phyloP scores from a whole-genome alignment of 2,113 vertebrate genomes.

The Scopus umbretta region DNA sequence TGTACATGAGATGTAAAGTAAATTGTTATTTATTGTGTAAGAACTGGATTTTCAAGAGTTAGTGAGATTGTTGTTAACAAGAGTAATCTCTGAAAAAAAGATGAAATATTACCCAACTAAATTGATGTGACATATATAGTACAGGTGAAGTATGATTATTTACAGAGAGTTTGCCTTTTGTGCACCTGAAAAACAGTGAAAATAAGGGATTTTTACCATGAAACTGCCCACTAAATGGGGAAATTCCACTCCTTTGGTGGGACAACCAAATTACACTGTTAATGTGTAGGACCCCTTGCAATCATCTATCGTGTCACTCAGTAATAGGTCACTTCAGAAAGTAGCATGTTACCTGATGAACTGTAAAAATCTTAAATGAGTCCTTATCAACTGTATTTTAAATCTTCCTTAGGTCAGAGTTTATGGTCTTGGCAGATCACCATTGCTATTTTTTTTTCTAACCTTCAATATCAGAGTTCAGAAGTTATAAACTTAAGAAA shows the following conservation, averaged over 20 bases:
- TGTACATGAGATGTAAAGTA: not conserved
- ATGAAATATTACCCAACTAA: not conserved
- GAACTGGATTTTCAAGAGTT: not conserved
- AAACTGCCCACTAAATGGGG: not conserved
- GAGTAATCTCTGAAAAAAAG: not conserved
- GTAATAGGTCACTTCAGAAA: not conserved
- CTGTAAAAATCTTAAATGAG: not conserved
- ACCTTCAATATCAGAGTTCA: not conserved
- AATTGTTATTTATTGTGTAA: not conserved
- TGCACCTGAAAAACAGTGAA: not conserved
- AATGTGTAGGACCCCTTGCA: not conserved
- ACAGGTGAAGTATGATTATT: not conserved
- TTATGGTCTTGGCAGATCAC: not conserved
- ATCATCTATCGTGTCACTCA: not conserved
- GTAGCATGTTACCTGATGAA: not conserved
- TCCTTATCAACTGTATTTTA: not conserved
- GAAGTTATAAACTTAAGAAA: not conserved
- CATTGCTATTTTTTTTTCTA: not conserved
- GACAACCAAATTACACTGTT: not conserved
- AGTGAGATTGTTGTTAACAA: not conserved
- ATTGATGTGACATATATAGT: not conserved
- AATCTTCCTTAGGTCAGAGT: not conserved
- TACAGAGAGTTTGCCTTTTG: not conserved
- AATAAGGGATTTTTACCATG: not conserved
- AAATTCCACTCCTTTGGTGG: not conserved